phyloP scores from a whole-genome alignment of 2,888 invertebrate species.

The Epirrhoe tristata region DNA sequence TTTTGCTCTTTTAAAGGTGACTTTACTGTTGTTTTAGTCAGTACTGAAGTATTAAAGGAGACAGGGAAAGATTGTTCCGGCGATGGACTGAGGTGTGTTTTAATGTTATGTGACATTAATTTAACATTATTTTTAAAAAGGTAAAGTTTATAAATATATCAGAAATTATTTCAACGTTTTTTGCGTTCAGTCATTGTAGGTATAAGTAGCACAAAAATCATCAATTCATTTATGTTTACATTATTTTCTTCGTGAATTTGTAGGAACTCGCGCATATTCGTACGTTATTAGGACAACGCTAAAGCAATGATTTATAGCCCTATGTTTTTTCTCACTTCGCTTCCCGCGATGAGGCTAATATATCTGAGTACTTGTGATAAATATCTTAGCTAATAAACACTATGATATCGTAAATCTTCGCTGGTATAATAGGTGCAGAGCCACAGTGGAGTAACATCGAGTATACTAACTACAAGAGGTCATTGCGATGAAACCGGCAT shows the following conservation, averaged over 20 bases:
- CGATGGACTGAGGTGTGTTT: not conserved
- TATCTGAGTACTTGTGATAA: conserved; percentile 77
- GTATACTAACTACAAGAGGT: not conserved
- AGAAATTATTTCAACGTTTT: too few relatives aligned
- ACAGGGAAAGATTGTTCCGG: not conserved
- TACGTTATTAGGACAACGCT: conserved; percentile 19
- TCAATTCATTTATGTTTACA: too few relatives aligned
- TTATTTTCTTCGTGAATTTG: too few relatives aligned
- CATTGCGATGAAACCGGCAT: too few relatives aligned
- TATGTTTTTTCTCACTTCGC: conserved; percentile 48
- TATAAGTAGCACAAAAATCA: too few relatives aligned
- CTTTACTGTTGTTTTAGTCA: conserved; percentile 10
- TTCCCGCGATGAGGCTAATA: conserved; percentile 62
- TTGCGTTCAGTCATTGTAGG: too few relatives aligned
- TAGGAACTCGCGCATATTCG: not conserved
- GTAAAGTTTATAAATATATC: too few relatives aligned
- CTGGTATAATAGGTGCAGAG: conserved; percentile 33
- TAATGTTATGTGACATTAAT: not conserved
- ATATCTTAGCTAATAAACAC: conserved; percentile 81
- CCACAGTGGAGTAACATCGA: conserved; percentile 9
- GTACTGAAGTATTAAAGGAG: not conserved
- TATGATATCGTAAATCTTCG: conserved; percentile 75
- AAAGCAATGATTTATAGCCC: conserved; percentile 29
- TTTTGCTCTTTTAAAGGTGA: conserved; percentile 12
- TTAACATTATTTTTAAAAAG: not conserved